A percentile compares a stretch with the other conserved stretches of the same genome.
Evolutionary conservation across 2,888 invertebrate species (phyloP).

Genomic region (Platycnemis pennipes): DNA sequence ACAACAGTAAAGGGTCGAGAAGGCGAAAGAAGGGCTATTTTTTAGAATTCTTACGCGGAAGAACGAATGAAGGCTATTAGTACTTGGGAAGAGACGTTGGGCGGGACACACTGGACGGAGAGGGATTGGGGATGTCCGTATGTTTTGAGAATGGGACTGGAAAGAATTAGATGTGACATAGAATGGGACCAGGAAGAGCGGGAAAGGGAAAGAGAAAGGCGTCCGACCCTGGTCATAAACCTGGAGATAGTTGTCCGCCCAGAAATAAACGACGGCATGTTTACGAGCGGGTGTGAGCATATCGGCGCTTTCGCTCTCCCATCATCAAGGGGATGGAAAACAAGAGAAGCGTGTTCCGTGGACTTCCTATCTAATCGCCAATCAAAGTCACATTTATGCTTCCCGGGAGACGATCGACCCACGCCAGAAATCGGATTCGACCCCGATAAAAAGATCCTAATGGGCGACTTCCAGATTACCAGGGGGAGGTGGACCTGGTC

Average conservation of each 20-base stretch:
- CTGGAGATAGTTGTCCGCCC: neutral
- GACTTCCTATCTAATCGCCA: neutral
- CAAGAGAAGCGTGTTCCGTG: neutral
- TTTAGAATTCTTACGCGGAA: too few species aligned
- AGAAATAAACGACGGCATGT: conserved; percentile 10
- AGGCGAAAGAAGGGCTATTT: too few species aligned
- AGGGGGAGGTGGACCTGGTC: neutral
- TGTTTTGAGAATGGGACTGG: neutral
- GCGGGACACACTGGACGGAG: neutral
- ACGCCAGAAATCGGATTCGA: neutral
- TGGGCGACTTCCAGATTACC: neutral
- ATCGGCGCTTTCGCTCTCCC: neutral
- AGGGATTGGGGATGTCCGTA: neutral
- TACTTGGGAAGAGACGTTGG: neutral
- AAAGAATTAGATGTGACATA: neutral
- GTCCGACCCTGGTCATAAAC: neutral
- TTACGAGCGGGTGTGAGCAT: neutral
- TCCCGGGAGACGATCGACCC: neutral
- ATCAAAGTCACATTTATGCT: neutral
- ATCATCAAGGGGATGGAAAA: neutral
- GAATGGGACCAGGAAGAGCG: neutral
- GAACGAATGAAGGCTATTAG: too few species aligned
- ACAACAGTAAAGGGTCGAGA: too few species aligned
- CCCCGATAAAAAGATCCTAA: neutral
- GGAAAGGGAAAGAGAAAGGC: neutral